Conservation (phyloP, 2,797 vertebrate species). For the Phrynocephalus vlangalii region DNA sequence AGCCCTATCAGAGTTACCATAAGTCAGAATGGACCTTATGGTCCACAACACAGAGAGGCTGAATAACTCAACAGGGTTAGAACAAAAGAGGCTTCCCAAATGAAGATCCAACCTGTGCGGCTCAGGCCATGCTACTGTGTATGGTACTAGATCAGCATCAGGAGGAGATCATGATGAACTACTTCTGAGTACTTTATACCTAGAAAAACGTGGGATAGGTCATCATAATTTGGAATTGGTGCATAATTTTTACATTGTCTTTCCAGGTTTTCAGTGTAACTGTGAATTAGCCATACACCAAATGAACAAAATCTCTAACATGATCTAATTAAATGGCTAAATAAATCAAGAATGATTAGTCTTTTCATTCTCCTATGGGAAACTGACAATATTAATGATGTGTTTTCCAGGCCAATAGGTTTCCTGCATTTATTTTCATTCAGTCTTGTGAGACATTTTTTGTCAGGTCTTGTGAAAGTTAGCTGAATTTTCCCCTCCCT, state of each 20-base stretch:
- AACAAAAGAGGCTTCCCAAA: no score
- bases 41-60: no score
- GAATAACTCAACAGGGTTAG: no score
- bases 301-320: constrained; percentile 42
- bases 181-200: no score
- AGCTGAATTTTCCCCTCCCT: constrained; percentile 29
- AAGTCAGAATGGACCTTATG: no score
- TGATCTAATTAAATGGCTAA: constrained; percentile 48
- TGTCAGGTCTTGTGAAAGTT: constrained; percentile 50
- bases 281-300: constrained; percentile 55
- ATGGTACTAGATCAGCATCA: no score
- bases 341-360: constrained; percentile 55
- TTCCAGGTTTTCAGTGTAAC: constrained; percentile 48
- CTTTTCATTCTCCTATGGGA: constrained; percentile 52
- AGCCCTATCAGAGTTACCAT: no score
- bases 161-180: not conserved
- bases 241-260: constrained; percentile 24
- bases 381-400: constrained; percentile 45
- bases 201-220: no score
- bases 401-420: constrained; percentile 55
- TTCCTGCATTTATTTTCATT: constrained; percentile 61
- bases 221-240: no score
- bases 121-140: no score
- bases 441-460: constrained; percentile 51
- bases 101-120: no score